phyloP scores from a whole-genome alignment of 2,888 invertebrate species.

The Pristionchus maxplancki region DNA sequence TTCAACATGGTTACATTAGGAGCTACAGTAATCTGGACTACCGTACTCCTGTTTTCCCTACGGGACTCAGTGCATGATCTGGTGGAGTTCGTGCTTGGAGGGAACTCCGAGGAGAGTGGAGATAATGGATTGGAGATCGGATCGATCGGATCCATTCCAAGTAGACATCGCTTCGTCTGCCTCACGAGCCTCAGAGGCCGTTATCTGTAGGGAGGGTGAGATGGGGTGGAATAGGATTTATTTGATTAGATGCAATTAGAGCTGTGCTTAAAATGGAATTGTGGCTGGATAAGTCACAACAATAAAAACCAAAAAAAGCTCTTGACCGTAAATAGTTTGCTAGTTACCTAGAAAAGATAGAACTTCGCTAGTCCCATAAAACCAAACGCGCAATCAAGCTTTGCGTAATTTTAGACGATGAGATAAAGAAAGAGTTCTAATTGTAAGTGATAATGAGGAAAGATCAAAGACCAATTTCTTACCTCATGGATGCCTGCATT shows the following conservation, averaged over 20 bases:
- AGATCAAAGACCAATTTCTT: not conserved
- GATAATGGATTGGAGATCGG: constrained; percentile 35
- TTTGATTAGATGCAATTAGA: not conserved
- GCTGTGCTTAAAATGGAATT: not conserved
- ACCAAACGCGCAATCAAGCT: too few species aligned
- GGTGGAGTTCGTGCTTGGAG: constrained; percentile 7
- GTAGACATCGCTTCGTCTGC: constrained; percentile 10
- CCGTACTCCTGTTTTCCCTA: not conserved
- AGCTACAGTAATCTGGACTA: constrained; percentile 7
- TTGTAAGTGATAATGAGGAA: too few species aligned
- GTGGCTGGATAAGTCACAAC: not conserved
- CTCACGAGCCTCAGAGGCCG: constrained; percentile 43
- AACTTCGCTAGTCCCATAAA: not conserved
- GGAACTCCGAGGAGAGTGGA: constrained; percentile 42
- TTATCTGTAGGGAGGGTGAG: not conserved
- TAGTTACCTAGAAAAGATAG: not conserved
- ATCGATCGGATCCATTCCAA: constrained; percentile 25
- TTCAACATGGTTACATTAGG: constrained; percentile 32
- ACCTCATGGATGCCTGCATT: constrained; percentile 52
- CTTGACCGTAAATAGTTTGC: not conserved
- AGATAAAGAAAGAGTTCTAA: not conserved
- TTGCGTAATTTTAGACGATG: too few species aligned
- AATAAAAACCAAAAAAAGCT: not conserved
- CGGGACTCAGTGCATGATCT: constrained; percentile 42
- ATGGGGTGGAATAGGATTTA: not conserved